A percentile compares a stretch with the other conserved stretches of the same genome.
Evolutionary conservation across 2,113 vertebrate genomes (phyloP).

Genomic region (Megaceryle torquata): DNA sequence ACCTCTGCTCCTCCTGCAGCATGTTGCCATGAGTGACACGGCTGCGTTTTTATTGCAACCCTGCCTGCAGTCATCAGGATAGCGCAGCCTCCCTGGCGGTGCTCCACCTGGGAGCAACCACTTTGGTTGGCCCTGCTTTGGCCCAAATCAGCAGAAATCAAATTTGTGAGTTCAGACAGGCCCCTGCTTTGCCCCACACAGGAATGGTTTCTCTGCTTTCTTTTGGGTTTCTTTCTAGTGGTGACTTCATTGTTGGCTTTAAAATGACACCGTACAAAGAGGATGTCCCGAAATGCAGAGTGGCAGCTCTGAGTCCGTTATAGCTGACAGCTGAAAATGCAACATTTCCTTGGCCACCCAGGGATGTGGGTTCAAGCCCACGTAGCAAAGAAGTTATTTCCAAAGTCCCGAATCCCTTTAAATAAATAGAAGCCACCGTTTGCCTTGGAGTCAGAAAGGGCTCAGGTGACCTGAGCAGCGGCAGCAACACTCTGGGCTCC

Average conservation of each 20-base stretch:
- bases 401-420: slow-evolving; percentile 1
- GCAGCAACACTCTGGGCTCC: neutral
- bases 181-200: neutral
- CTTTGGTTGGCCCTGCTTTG: neutral
- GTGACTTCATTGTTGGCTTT: neutral
- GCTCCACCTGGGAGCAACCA: neutral
- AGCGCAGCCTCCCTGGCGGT: neutral
- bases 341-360: neutral
- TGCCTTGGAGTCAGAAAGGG: slow-evolving; percentile 1
- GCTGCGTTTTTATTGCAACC: neutral
- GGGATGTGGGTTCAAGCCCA: neutral
- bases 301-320: neutral
- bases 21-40: fast-evolving
- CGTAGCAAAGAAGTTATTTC: neutral
- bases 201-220: neutral
- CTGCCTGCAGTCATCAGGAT: fast-evolving
- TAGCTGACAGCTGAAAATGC: neutral
- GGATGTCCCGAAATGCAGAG: neutral
- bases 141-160: neutral
- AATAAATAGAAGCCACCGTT: slow-evolving; percentile 46
- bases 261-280: neutral
- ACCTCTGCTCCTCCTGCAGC: neutral
- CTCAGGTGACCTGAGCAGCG: neutral
- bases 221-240: neutral
- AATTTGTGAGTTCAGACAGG: neutral